A percentile compares a stretch with the other conserved stretches of the same genome.
Evolutionary conservation across 2,797 vertebrate genomes (phyloP).

Genomic region (Cossypha heuglini): DNA sequence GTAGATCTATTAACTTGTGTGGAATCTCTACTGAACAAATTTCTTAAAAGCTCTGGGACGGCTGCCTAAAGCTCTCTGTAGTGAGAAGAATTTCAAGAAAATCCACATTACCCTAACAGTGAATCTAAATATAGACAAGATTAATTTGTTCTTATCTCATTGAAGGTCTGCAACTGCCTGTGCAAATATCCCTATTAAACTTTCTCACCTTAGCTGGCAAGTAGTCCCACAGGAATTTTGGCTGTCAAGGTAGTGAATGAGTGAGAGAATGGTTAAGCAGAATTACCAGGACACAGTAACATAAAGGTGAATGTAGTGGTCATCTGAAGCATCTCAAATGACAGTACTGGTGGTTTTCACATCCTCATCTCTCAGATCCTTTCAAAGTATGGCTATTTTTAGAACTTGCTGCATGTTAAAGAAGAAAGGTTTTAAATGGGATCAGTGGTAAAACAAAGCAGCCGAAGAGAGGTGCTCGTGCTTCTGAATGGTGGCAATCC

Average conservation of each 20-base stretch:
- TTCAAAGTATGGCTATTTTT: neutral
- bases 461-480: neutral
- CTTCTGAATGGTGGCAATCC: neutral
- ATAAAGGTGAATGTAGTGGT: neutral
- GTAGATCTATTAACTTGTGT: neutral
- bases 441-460: neutral
- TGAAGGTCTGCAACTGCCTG: neutral
- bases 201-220: neutral
- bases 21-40: neutral
- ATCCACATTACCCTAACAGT: neutral
- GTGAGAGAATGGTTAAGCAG: neutral
- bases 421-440: neutral
- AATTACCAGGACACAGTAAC: neutral
- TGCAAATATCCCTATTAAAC: neutral
- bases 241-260: neutral
- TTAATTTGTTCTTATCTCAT: neutral
- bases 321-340: neutral
- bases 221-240: neutral
- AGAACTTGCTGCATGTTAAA: neutral
- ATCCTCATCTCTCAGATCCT: neutral
- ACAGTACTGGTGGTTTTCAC: neutral
- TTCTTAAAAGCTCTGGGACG: neutral
- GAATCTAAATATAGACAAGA: constrained; percentile 3
- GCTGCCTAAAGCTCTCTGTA: neutral
- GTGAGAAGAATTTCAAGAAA: constrained; percentile 7